Percentiles rank a stretch among this genome's conserved stretches.
These are phyloP conservation scores for Corythornis cristatus DNA, from an alignment of 2,113 vertebrate species.

Conservation along the genomic window DNA sequence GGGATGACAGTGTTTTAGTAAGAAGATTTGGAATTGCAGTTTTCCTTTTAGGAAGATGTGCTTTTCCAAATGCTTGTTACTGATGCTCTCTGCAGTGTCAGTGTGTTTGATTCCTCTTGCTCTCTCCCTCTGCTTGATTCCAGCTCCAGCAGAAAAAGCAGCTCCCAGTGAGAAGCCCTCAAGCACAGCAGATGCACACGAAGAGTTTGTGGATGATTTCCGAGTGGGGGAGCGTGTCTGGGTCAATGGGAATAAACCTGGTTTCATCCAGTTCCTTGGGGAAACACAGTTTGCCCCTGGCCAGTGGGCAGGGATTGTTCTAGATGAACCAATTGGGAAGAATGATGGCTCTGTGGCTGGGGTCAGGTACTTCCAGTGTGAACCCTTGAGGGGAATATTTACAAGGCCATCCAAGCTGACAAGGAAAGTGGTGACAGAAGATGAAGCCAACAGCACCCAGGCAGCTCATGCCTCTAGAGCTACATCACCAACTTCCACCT, in stretches of 20 bases:
- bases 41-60: not conserved
- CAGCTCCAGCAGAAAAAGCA: constrained; percentile 77
- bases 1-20: not conserved
- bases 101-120: not conserved
- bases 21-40: not conserved
- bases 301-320: constrained; percentile 96
- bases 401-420: constrained; percentile 94
- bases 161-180: constrained; percentile 74
- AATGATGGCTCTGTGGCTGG: constrained; percentile 96
- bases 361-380: constrained; percentile 95
- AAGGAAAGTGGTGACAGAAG: constrained; percentile 79
- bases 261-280: constrained; percentile 92
- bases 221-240: constrained; percentile 93
- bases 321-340: constrained; percentile 97
- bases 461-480: constrained; percentile 78
- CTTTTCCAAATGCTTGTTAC: not conserved
- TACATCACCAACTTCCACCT: constrained; percentile 85
- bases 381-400: constrained; percentile 91
- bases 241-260: constrained; percentile 97
- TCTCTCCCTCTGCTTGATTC: not conserved
- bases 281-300: constrained; percentile 97
- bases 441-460: constrained; percentile 87
- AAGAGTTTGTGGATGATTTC: constrained; percentile 87
- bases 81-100: not conserved
- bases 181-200: constrained; percentile 69